phyloP scores from a whole-genome alignment of 2,888 invertebrate species.

The Teinopalpus imperialis region DNA sequence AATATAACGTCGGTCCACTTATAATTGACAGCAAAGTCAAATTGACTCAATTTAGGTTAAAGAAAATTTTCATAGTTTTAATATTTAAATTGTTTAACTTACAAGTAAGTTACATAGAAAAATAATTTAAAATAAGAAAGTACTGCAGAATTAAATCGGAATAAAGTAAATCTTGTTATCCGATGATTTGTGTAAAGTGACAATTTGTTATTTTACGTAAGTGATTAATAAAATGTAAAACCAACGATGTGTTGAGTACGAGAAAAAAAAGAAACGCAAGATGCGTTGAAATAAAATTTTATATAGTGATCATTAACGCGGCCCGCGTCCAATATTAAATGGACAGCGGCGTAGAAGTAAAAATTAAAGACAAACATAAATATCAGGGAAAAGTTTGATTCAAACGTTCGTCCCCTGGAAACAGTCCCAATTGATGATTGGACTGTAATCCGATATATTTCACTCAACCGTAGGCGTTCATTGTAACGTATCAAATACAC shows the following conservation, averaged over 20 bases:
- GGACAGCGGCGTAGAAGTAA: conserved; percentile 71
- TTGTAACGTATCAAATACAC: conserved; percentile 59
- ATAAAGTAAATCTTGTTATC: too few relatives aligned
- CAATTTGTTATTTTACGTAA: conserved; percentile 38
- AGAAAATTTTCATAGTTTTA: too few relatives aligned
- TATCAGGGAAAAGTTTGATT: conserved; percentile 67
- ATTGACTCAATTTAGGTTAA: neutral
- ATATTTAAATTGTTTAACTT: too few relatives aligned
- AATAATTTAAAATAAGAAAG: too few relatives aligned
- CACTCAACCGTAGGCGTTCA: conserved; percentile 53
- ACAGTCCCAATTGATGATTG: conserved; percentile 60
- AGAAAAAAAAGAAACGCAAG: conserved; percentile 59
- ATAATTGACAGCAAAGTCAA: neutral
- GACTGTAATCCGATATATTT: conserved; percentile 74
- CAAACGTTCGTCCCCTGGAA: conserved; percentile 50
- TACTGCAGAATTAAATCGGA: too few relatives aligned
- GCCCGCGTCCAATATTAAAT: conserved; percentile 74
- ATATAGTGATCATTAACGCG: conserved; percentile 79
- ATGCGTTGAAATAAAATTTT: conserved; percentile 77
- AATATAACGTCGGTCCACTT: conserved; percentile 29
- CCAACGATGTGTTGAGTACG: conserved; percentile 68
- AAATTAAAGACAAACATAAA: conserved; percentile 80
- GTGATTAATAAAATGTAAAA: conserved; percentile 72
- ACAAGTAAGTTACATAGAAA: too few relatives aligned
- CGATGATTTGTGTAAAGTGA: conserved; percentile 26